A percentile compares a stretch with the other conserved stretches of the same genome.
These are phyloP conservation scores for Myiozetetes cayanensis DNA, from an alignment of 2,113 vertebrate genomes.

Conservation along the genomic window DNA sequence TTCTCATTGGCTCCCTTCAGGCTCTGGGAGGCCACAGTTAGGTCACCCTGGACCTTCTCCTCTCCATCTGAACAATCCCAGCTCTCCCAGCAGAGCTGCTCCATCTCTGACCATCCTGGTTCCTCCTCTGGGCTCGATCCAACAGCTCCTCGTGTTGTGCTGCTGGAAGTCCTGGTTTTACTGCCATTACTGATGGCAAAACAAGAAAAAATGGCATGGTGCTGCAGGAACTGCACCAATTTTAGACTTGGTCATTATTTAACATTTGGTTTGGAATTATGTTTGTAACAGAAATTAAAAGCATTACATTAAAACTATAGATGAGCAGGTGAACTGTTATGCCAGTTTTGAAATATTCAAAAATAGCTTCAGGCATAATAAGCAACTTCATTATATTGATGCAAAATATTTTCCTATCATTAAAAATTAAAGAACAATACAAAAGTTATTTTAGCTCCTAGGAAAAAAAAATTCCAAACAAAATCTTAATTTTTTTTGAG, in stretches of 20 bases:
- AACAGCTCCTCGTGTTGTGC: not conserved
- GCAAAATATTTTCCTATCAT: not conserved
- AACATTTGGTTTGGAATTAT: not conserved
- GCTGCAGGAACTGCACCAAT: rapidly evolving
- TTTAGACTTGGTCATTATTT: not conserved
- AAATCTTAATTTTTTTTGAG: not conserved
- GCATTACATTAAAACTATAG: not conserved
- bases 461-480: rapidly evolving
- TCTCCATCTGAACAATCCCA: not conserved
- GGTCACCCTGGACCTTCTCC: not conserved
- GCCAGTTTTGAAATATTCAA: not conserved
- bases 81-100: not conserved
- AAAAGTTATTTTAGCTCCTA: not conserved
- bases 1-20: not conserved
- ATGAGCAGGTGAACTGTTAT: not conserved
- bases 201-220: not conserved
- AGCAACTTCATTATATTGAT: not conserved
- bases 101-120: not conserved
- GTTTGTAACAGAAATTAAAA: not conserved
- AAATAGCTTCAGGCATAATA: not conserved
- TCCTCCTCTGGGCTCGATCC: not conserved
- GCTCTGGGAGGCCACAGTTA: not conserved
- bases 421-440: not conserved
- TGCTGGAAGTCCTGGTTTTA: not conserved
- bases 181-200: not conserved